phyloP scores from a whole-genome alignment of 2,888 invertebrate species.

The Uropetala carovei region DNA sequence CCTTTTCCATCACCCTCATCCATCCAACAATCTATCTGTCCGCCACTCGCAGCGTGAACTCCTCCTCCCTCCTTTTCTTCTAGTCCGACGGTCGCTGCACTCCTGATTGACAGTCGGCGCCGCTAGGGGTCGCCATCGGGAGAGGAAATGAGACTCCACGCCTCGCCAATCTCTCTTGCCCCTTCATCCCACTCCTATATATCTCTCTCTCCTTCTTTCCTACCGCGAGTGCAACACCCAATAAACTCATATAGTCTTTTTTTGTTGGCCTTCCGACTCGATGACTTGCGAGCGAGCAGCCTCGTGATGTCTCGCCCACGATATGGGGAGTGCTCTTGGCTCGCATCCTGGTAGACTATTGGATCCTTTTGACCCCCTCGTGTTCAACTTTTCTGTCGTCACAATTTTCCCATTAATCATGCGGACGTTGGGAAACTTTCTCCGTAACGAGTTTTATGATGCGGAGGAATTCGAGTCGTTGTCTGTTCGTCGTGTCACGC shows the following conservation, averaged over 20 bases:
- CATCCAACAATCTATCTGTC: background rate
- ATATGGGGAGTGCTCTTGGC: background rate
- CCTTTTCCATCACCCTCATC: background rate
- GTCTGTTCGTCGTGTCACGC: background rate
- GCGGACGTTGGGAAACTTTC: background rate
- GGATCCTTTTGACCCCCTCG: background rate
- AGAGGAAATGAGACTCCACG: background rate
- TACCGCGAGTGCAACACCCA: background rate
- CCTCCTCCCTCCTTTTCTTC: background rate
- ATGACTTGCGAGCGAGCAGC: background rate
- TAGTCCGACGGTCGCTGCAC: slow-evolving; percentile 3
- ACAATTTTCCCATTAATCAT: background rate
- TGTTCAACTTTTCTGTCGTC: background rate
- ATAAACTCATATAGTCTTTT: background rate
- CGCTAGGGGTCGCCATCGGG: background rate
- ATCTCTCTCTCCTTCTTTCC: too few relatives aligned
- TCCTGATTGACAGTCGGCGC: slow-evolving; percentile 21
- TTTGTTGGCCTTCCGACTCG: background rate
- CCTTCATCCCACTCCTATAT: background rate
- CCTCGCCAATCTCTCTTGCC: background rate
- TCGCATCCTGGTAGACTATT: background rate
- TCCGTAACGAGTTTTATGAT: background rate
- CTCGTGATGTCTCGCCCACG: background rate
- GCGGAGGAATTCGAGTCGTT: background rate
- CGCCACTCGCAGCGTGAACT: slow-evolving; percentile 20